Conservation (phyloP, 2,888 invertebrate genomes). For the Euphydryas editha region DNA sequence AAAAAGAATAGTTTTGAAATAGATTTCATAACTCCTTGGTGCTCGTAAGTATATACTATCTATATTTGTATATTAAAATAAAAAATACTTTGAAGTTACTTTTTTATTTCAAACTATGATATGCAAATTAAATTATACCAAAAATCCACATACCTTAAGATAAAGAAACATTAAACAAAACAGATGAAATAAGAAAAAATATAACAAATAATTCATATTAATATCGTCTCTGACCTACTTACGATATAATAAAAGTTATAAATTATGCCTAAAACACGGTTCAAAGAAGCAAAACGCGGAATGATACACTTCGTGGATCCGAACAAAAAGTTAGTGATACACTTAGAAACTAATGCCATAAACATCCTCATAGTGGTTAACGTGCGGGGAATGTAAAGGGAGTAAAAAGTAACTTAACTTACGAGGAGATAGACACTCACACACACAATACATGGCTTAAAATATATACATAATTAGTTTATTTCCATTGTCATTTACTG, state of each 20-base stretch:
- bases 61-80: too few relatives aligned
- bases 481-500: too few relatives aligned
- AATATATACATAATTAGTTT: too few relatives aligned
- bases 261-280: not conserved
- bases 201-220: not conserved
- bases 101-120: too few relatives aligned
- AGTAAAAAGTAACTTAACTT: constrained; percentile 18
- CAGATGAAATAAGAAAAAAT: not conserved
- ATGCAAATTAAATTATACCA: too few relatives aligned
- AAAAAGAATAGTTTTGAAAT: too few relatives aligned
- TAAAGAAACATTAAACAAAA: not conserved
- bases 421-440: not conserved
- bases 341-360: constrained; percentile 20
- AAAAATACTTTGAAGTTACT: too few relatives aligned
- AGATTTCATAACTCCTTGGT: too few relatives aligned
- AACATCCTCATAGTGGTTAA: constrained; percentile 13
- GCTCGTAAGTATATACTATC: too few relatives aligned
- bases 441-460: too few relatives aligned
- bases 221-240: not conserved
- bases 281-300: not conserved
- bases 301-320: constrained; percentile 1
- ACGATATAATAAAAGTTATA: not conserved
- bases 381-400: constrained; percentile 15
- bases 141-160: too few relatives aligned
- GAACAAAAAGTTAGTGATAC: constrained; percentile 15